Evolutionary conservation across 1,140 invertebrate species (phyloP), one percentile per base, ranked within the genome.

Genomic region (Drosophila nebulosa): DNA sequence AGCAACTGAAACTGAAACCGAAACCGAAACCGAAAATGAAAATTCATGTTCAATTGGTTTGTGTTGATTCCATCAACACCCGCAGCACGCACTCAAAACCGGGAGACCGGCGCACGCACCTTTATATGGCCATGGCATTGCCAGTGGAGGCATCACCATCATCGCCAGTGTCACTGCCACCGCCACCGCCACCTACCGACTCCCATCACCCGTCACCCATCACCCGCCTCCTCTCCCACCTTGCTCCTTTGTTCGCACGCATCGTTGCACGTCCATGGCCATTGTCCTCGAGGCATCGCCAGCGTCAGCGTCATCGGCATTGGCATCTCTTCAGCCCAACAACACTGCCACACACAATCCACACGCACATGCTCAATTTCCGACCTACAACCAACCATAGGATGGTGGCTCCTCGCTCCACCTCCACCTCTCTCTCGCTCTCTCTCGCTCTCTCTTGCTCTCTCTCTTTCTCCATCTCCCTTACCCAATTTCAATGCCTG

Each of bases 261-360:
- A 83, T 79, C 79, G 75, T 59, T 83, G 79, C 79, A 83, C 75
- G 79, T 79, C 39, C 69, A 59, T 71, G 73, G 69, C 78, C 67
- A 62, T 32, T 46, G 39, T 61, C 36, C 59, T 50, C 59, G 35
- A 46, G 18, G 59, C 59, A 58, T 58, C 69, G 51, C 53, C 39
- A 46, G 39, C 39, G 72, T 70, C 58, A 36, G 21, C 36, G 61
- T 62, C 80, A 85, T 85, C 77, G 80, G 86, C 81, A 81, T 85
- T 78, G 69, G 65, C 66, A 68, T 61, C 56, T 51, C 16, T 16
- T 27, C 10, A 42, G 42, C 18, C 57, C 36, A 6, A 12, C 9
- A 32, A 46, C n/a, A n/a, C n/a, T n/a, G n/a, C 18, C 14, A 18
- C 21, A 56, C 32, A 39, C 35, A 30, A 53, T 30, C 69, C 51